Evolutionary conservation across 53 echinoderm and acorn worm species (phyloP).

Genomic region (Arbacia lixula): DNA sequence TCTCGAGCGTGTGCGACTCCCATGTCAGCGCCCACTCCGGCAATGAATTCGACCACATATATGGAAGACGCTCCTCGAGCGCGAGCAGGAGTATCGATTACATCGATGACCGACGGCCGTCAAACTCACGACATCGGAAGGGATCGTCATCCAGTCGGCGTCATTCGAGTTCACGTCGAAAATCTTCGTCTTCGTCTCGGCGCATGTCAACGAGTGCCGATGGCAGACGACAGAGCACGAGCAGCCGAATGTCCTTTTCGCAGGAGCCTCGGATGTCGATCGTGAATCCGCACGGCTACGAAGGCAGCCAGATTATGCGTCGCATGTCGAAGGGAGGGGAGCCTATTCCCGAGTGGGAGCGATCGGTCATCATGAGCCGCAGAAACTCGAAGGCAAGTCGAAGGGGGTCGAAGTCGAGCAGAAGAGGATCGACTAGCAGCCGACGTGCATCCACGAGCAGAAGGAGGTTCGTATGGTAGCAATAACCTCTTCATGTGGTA

Average conservation of each 20-base stretch:
- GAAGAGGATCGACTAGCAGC: constrained; percentile 12
- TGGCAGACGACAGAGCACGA: not conserved
- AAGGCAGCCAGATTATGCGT: constrained; percentile 30
- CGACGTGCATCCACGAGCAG: not conserved
- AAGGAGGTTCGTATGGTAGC: not conserved
- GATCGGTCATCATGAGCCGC: constrained; percentile 24
- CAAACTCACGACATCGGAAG: not conserved
- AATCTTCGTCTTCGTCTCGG: constrained; percentile 36
- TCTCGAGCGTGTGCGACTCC: not conserved
- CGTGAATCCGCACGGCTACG: constrained; percentile 31
- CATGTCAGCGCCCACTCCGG: constrained; percentile 18
- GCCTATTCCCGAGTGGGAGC: constrained; percentile 23
- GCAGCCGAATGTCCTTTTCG: not conserved
- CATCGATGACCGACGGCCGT: not conserved
- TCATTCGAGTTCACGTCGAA: constrained; percentile 1
- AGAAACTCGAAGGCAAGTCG: not conserved
- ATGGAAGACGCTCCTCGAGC: not conserved
- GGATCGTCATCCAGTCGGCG: constrained; percentile 35
- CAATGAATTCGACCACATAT: not conserved
- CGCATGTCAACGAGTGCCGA: not conserved
- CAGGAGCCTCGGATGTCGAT: constrained; percentile 6
- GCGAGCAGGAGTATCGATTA: not conserved
- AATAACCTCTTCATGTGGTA: not conserved
- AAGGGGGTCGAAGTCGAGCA: not conserved
- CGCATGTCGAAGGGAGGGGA: not conserved